phyloP scores from a whole-genome alignment of 2,888 invertebrate genomes.

The Troides aeacus region DNA sequence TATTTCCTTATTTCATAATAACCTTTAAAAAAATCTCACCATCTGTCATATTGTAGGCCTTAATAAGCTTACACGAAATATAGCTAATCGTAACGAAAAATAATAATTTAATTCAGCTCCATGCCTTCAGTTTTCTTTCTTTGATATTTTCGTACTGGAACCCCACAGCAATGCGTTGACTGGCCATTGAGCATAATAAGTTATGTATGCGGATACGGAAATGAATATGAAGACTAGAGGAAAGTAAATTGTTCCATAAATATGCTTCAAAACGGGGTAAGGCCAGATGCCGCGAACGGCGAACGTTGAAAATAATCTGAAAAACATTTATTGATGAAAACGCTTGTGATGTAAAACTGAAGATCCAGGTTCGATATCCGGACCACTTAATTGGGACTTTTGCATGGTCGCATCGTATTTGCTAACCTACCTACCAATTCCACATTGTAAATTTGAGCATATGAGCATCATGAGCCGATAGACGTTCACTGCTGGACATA shows the following conservation, averaged over 20 bases:
- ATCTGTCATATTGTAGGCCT: too few relatives aligned
- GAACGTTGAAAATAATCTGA: conserved; percentile 52
- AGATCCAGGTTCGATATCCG: not conserved
- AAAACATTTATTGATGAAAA: conserved; percentile 40
- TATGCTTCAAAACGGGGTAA: conserved; percentile 48
- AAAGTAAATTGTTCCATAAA: conserved; percentile 52
- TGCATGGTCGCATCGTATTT: too few relatives aligned
- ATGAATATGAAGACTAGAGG: conserved; percentile 34
- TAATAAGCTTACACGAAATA: too few relatives aligned
- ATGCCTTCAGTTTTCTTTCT: conserved; percentile 16
- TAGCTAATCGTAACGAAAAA: not conserved
- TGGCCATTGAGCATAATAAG: conserved; percentile 48
- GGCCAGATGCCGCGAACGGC: conserved; percentile 48
- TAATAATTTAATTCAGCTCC: conserved; percentile 7
- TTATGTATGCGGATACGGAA: conserved; percentile 7
- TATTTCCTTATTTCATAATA: too few relatives aligned
- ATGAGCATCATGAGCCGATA: too few relatives aligned
- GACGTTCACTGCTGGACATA: too few relatives aligned
- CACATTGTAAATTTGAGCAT: too few relatives aligned
- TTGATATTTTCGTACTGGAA: conserved; percentile 3
- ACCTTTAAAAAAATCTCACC: too few relatives aligned
- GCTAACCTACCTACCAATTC: too few relatives aligned
- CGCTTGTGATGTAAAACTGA: not conserved
- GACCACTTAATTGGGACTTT: too few relatives aligned
- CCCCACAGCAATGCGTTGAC: conserved; percentile 32